phyloP scores from a whole-genome alignment of 2,888 invertebrate species.

The Ceratothoa steindachneri region DNA sequence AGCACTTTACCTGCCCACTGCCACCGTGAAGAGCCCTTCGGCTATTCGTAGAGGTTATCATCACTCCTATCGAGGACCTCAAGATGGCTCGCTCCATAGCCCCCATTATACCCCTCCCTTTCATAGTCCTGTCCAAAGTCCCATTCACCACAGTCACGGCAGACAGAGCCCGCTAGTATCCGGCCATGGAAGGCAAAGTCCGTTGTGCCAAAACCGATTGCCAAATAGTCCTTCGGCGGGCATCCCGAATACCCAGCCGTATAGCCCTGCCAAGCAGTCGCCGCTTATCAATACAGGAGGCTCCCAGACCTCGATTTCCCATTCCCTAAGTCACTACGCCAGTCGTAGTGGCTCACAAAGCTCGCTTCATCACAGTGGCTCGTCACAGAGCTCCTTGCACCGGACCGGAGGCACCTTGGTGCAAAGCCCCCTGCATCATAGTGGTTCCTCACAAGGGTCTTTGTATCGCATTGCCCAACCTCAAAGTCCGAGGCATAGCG shows the following conservation, averaged over 20 bases:
- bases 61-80: neutral
- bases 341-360: neutral
- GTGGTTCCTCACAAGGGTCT: neutral
- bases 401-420: neutral
- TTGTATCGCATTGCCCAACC: neutral
- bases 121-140: slow-evolving; percentile 23
- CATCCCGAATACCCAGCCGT: neutral
- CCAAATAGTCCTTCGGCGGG: slow-evolving; percentile 1
- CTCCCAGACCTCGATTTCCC: neutral
- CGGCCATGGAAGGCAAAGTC: slow-evolving; percentile 1
- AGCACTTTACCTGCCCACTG: neutral
- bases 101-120: slow-evolving; percentile 21
- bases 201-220: neutral
- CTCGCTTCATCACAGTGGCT: neutral
- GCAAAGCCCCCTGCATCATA: neutral
- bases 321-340: neutral
- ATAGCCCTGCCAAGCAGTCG: neutral
- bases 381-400: neutral
- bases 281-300: neutral
- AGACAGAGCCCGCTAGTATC: slow-evolving; percentile 2
- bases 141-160: slow-evolving; percentile 8
- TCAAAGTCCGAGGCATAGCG: neutral
- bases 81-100: neutral
- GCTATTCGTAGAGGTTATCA: slow-evolving; percentile 11
- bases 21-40: slow-evolving; percentile 18